A percentile compares a stretch with the other conserved stretches of the same genome.
Conservation (phyloP, 92 coral and sea anemone species). For the Plumapathes pennacea region DNA sequence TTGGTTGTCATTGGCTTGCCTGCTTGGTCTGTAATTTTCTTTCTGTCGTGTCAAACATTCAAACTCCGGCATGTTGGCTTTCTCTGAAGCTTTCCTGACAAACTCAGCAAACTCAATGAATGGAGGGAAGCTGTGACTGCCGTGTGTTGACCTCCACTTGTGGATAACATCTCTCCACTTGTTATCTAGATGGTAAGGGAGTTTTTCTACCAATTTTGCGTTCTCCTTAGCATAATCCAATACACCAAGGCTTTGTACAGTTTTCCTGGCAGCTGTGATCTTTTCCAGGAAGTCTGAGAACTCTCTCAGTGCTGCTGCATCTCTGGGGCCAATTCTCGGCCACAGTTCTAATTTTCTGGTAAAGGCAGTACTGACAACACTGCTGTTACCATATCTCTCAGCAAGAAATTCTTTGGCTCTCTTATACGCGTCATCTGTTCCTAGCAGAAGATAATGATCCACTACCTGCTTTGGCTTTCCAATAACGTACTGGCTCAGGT, state of each 20-base stretch:
- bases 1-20: too few species aligned
- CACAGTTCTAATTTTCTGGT: conserved; percentile 16
- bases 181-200: conserved; percentile 15
- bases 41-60: conserved; percentile 13
- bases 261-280: conserved; percentile 51
- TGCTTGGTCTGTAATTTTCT: neutral
- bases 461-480: conserved; percentile 51
- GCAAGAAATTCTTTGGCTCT: conserved; percentile 23
- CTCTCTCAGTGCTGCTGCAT: conserved; percentile 43
- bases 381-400: conserved; percentile 42
- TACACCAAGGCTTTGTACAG: conserved; percentile 34
- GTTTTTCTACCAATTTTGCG: conserved; percentile 9
- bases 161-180: conserved; percentile 20
- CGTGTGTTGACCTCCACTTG: conserved; percentile 12
- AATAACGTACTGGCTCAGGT: conserved; percentile 45
- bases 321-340: conserved; percentile 33
- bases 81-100: conserved; percentile 7
- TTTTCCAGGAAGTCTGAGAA: conserved; percentile 54
- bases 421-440: conserved; percentile 41
- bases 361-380: conserved; percentile 37
- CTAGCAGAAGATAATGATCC: conserved; percentile 22
- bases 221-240: conserved; percentile 35
- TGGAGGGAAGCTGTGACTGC: conserved; percentile 15
- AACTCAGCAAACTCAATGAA: conserved; percentile 24
- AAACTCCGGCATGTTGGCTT: conserved; percentile 19